Evolutionary conservation across 2,113 vertebrate genomes (phyloP), one percentile per base, ranked within the genome.

Genomic region (Phalacrocorax pelagicus): DNA sequence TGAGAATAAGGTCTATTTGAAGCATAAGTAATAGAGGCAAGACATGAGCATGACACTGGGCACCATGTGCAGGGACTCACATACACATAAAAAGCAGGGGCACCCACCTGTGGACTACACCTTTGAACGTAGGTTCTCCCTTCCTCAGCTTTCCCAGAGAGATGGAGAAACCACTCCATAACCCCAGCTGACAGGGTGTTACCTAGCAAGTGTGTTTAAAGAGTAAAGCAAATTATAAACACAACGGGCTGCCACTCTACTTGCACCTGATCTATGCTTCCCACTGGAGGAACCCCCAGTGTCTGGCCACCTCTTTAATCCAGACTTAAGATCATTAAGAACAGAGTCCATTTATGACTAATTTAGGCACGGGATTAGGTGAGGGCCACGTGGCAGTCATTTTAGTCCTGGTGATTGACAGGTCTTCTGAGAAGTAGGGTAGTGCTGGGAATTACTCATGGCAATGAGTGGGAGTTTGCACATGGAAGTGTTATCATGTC

Each of bases 71-170:
- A 65, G 80, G 57, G n/a, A 86, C 86, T 88, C 69, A 24, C 22
- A 0, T 2, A 86, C 38, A 83, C 63, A 63, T 9, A 21, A 75
- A 66, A 63, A 92, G 73, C 86, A 89, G 36, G 30, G 77, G 46
- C 72, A 88, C 72, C 92, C 84, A 73, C 78, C 86, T 58, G 32
- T 58, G 67, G 32, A 23, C 83, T 51, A 83, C 29, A 70, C 29
- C 58, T 85, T 17, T 67, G 57, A 59, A 81, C 1, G 4, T 0
- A 79, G 58, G 22, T 58, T 87, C 36, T 81, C 91, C 83, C 72
- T 91, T 90, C 77, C 92, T 88, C 78, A 73, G 66, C 58, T 82
- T 72, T 47, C 66, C 77, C 91, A 82, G 75, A 27, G 59, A 84
- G 86, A n/a, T 62, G 62, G 66, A 73, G 71, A 80, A 88, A 90